These are phyloP conservation scores for Venustoraphidia nigricollis DNA, from an alignment of 2,888 invertebrate species.

Conservation along the genomic window DNA sequence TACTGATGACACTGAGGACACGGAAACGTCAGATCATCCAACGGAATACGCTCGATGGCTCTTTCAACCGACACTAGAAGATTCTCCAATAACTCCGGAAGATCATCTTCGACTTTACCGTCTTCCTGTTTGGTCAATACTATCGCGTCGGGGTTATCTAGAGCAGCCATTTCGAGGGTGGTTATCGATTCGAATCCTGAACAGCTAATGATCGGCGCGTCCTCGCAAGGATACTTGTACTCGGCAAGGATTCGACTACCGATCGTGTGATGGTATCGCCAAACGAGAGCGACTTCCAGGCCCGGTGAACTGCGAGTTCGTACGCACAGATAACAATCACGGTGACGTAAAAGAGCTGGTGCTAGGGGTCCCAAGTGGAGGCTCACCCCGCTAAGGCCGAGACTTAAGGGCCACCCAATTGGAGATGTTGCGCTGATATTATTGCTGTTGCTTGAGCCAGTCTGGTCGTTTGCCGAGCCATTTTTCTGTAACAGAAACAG, in stretches of 20 bases:
- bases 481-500: slow-evolving; percentile 33
- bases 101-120: slow-evolving; percentile 27
- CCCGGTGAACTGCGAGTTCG: slow-evolving; percentile 20
- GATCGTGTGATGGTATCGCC: slow-evolving; percentile 20
- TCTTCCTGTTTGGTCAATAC: slow-evolving; percentile 14
- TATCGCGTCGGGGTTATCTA: slow-evolving; percentile 17
- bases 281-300: slow-evolving; percentile 22
- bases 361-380: slow-evolving; percentile 47
- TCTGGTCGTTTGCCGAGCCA: slow-evolving; percentile 20
- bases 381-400: slow-evolving; percentile 41
- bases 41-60: slow-evolving; percentile 47
- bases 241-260: slow-evolving; percentile 23
- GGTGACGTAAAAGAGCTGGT: slow-evolving; percentile 39
- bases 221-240: slow-evolving; percentile 13
- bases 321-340: slow-evolving; percentile 50
- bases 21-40: slow-evolving; percentile 49
- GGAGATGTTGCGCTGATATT: slow-evolving; percentile 17
- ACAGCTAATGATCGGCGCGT: slow-evolving; percentile 22
- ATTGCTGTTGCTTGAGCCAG: slow-evolving; percentile 16
- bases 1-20: slow-evolving; percentile 33
- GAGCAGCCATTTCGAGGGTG: slow-evolving; percentile 22
- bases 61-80: slow-evolving; percentile 52
- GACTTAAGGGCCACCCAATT: slow-evolving; percentile 50
- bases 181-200: slow-evolving; percentile 21
- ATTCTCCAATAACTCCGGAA: slow-evolving; percentile 47